Evolutionary conservation across 2,888 invertebrate species (phyloP), one percentile per base, ranked within the genome.

Genomic region (Eristalis pertinax): DNA sequence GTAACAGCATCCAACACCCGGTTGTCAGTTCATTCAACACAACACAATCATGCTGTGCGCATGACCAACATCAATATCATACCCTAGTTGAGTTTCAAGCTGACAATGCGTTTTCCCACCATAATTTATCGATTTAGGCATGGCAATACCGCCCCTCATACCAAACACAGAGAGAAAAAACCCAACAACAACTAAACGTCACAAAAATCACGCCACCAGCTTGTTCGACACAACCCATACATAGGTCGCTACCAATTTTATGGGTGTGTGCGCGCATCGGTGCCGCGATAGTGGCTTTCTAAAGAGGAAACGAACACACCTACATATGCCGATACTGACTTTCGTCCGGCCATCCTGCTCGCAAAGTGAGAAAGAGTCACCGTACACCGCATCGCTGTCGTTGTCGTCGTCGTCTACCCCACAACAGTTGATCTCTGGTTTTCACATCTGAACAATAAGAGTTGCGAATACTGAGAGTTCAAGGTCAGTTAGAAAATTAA

Each of bases 401-500:
- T 60, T 58, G 58, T 38, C 38, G 38, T 38, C 10, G 38, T 38
- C 26, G 60, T 60, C 26, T 29, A 29, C 60, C 60, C 60, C 60
- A 60, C 60, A 56, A 70, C 60, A 80, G 67, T 80, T 62, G 73
- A 80, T 80, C 79, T 79, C 58, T 65, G 79, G 58, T 38, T 64
- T 72, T 73, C 67, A 70, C 65, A 73, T 80, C 73, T 62, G 67
- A 65, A 77, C 56, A 67, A 50, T 38, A 22, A 70, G 60, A 60
- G 41, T 83, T 32, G 77, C 68, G 62, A 73, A 77, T 74, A 50
- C 72, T 50, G 58, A n/a, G 79, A 75, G 84, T 84, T 84, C 84
- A 84, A 84, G 84, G 84, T 84, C 84, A 84, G 78, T 84, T 79
- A 79, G 29, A 75, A 79, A 84, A 67, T 84, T 79, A 75, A 75